Conservation (phyloP, 2,888 invertebrate species). For the Melanophora roralis region DNA sequence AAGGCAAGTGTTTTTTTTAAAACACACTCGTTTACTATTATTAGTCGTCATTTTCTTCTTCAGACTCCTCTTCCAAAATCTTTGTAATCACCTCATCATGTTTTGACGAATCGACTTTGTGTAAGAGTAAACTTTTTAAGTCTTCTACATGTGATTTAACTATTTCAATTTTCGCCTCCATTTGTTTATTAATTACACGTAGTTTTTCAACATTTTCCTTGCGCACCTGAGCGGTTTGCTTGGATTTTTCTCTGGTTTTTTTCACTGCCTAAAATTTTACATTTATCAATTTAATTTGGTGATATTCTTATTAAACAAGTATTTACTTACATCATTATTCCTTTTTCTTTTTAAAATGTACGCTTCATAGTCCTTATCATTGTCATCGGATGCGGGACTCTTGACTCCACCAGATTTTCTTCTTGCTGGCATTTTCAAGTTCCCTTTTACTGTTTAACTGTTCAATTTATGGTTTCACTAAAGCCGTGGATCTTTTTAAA, state of each 20-base stretch:
- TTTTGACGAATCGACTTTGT: constrained; percentile 67
- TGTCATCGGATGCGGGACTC: constrained; percentile 69
- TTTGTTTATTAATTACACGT: constrained; percentile 68
- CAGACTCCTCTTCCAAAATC: constrained; percentile 68
- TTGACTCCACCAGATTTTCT: constrained; percentile 68
- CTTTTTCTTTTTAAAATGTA: constrained; percentile 74
- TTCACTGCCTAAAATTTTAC: constrained; percentile 72
- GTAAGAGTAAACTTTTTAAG: constrained; percentile 69
- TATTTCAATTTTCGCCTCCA: constrained; percentile 69
- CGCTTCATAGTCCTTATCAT: constrained; percentile 67
- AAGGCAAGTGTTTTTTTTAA: background rate
- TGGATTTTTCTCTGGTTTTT: constrained; percentile 74
- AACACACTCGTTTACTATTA: background rate
- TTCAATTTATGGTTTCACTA: background rate
- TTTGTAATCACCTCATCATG: constrained; percentile 69
- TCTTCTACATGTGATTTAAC: constrained; percentile 69
- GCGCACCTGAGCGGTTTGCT: constrained; percentile 73
- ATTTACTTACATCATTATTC: constrained; percentile 73
- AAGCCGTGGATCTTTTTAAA: background rate
- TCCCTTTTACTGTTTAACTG: background rate
- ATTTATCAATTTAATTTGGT: background rate
- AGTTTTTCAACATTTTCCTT: constrained; percentile 72
- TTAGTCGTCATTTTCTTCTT: constrained; percentile 64
- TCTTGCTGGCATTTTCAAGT: constrained; percentile 73
- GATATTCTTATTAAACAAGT: background rate